Evolutionary conservation across 2,113 vertebrate species (phyloP).

Genomic region (Potamarius usumacintae): DNA sequence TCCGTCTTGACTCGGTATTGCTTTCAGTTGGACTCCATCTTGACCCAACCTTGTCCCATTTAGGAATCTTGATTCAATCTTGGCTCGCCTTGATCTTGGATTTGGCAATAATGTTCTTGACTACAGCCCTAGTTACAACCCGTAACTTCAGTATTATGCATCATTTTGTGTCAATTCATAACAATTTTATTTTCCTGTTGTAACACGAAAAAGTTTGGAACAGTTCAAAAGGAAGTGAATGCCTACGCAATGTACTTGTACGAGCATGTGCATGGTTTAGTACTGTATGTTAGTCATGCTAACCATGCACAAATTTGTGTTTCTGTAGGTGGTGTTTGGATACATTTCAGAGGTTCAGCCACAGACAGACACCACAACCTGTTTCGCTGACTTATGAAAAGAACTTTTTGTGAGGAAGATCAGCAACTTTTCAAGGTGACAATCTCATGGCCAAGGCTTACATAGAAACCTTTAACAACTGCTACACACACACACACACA

Average conservation of each 20-base stretch:
- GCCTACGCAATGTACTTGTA: background rate
- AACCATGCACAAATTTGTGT: background rate
- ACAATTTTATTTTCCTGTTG: background rate
- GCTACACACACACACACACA: background rate
- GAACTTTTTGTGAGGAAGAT: conserved; percentile 21
- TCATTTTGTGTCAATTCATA: background rate
- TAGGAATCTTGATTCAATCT: background rate
- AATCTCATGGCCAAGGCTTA: conserved; percentile 12
- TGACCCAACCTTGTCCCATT: background rate
- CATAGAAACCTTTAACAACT: conserved; percentile 1
- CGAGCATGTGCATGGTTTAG: background rate
- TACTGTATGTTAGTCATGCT: background rate
- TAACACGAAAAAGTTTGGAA: background rate
- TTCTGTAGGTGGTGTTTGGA: conserved; percentile 17
- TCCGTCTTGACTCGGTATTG: background rate
- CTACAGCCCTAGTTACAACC: background rate
- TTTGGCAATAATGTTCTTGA: background rate
- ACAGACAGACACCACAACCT: conserved; percentile 36
- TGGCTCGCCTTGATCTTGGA: background rate
- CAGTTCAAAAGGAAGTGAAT: background rate
- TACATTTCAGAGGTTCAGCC: background rate
- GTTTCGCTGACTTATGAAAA: conserved; percentile 15
- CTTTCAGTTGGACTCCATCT: background rate
- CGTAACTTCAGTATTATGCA: background rate
- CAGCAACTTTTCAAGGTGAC: conserved; percentile 15